Percentiles rank a stretch among this genome's conserved stretches.
These are phyloP conservation scores for Halcyon malimbica DNA, from an alignment of 2,113 vertebrate species.

Conservation along the genomic window DNA sequence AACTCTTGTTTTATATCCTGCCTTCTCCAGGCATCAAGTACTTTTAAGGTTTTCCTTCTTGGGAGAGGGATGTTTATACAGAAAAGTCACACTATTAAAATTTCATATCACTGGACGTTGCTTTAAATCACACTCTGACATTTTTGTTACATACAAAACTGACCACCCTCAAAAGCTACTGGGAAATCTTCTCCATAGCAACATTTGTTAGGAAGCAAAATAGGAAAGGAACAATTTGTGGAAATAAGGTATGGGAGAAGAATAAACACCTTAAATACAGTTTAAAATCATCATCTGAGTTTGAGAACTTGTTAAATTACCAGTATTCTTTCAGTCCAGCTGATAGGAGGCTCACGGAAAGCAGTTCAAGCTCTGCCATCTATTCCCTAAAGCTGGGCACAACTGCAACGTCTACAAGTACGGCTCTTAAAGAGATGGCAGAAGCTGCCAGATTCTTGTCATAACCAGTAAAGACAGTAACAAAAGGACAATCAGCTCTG, in stretches of 20 bases:
- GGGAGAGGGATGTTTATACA: background rate
- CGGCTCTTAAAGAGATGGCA: slow-evolving; percentile 7
- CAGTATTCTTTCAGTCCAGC: background rate
- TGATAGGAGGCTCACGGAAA: background rate
- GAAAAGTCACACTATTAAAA: background rate
- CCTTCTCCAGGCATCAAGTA: background rate
- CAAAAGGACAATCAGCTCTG: slow-evolving; percentile 62
- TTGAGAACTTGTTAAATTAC: background rate
- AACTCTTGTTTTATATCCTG: background rate
- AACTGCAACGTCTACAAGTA: background rate
- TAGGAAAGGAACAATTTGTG: rapidly evolving
- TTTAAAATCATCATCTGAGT: background rate
- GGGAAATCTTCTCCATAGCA: background rate
- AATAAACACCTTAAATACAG: rapidly evolving
- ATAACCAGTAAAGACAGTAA: background rate
- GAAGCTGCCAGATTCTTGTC: slow-evolving; percentile 19
- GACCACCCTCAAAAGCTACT: too few relatives aligned
- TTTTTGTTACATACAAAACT: background rate
- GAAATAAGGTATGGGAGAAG: background rate
- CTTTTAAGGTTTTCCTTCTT: background rate
- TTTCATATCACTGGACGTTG: background rate
- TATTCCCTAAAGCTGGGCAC: background rate
- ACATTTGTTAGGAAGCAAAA: background rate
- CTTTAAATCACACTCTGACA: background rate
- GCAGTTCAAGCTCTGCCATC: background rate